Conservation (phyloP, 92 coral and sea anemone species). For the Zoanthus gigantus region DNA sequence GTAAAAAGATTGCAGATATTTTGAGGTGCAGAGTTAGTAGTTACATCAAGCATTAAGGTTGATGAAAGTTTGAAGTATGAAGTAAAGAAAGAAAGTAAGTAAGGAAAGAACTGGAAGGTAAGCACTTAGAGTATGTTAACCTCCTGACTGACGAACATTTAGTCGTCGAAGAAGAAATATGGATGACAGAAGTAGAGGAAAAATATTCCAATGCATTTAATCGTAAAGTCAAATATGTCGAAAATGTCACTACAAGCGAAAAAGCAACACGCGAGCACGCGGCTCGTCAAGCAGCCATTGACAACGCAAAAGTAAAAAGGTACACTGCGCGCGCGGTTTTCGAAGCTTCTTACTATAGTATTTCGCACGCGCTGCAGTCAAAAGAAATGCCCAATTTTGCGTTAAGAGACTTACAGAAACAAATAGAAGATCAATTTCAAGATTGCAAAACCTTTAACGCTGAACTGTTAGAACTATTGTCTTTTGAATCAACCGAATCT, state of each 20-base stretch:
- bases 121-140: slow-evolving; percentile 30
- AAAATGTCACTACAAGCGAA: slow-evolving; percentile 13
- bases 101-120: slow-evolving; percentile 24
- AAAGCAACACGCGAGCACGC: slow-evolving; percentile 45
- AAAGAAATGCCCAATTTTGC: slow-evolving; percentile 31
- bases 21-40: too few species aligned
- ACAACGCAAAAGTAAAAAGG: slow-evolving; percentile 40
- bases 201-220: slow-evolving; percentile 46
- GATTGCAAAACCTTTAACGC: slow-evolving; percentile 39
- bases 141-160: slow-evolving; percentile 42
- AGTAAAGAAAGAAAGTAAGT: too few species aligned
- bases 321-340: slow-evolving; percentile 50
- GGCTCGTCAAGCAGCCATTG: slow-evolving; percentile 33
- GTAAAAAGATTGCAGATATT: too few species aligned
- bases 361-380: slow-evolving; percentile 35
- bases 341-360: slow-evolving; percentile 30
- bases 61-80: too few species aligned
- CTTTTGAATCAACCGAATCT: slow-evolving; percentile 36
- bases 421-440: background rate
- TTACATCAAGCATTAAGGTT: too few species aligned
- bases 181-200: slow-evolving; percentile 52
- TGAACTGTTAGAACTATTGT: slow-evolving; percentile 44
- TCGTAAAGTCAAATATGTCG: slow-evolving; percentile 50
- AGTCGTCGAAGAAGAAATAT: slow-evolving; percentile 42
- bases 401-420: background rate